These are phyloP conservation scores for Silurus glanis DNA, from an alignment of 2,113 vertebrate genomes.

Conservation along the genomic window DNA sequence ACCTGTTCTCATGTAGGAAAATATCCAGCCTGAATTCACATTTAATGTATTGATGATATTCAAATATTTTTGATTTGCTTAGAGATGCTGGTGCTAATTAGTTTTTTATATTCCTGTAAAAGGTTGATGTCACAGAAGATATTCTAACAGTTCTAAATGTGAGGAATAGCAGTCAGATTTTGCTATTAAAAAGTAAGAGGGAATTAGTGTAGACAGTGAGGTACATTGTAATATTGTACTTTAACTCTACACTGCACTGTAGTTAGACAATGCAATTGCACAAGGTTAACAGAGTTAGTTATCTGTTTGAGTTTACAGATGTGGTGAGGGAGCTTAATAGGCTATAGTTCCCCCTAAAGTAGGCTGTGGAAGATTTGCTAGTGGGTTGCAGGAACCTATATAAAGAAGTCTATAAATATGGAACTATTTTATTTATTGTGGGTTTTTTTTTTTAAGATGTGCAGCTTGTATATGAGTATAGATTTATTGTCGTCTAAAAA, in stretches of 20 bases:
- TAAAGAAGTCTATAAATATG: no score
- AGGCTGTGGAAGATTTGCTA: no score
- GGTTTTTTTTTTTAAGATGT: no score
- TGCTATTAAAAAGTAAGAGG: not conserved
- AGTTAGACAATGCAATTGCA: not conserved
- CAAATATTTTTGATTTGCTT: not conserved
- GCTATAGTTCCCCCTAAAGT: no score
- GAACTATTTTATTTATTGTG: no score
- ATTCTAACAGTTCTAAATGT: not conserved
- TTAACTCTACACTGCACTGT: not conserved
- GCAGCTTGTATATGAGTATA: no score
- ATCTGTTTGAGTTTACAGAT: not conserved
- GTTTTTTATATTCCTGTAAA: not conserved
- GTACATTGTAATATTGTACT: not conserved
- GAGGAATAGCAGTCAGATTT: not conserved
- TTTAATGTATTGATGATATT: not conserved
- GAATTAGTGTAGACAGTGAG: not conserved
- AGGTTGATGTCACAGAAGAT: not conserved
- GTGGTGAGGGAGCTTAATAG: not conserved
- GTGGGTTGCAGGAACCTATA: no score
- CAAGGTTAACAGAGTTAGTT: no score
- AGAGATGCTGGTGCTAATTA: not conserved
- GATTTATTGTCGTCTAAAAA: no score
- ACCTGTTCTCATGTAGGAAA: not conserved
- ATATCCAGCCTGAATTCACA: not conserved